Evolutionary conservation across 2,888 invertebrate species (phyloP).

Genomic region (Caenorhabditis virilis): DNA sequence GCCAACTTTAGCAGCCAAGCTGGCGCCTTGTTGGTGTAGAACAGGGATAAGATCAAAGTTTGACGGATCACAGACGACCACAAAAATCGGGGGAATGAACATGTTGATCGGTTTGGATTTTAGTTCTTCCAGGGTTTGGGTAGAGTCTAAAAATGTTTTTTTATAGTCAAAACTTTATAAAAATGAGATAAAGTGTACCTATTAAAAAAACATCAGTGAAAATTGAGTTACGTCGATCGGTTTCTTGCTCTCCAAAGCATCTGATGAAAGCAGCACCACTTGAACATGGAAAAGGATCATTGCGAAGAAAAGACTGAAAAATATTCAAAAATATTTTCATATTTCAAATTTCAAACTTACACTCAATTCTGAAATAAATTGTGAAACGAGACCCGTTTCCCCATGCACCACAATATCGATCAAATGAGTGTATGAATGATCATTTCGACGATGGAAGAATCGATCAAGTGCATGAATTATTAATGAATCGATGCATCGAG

Average conservation of each 20-base stretch:
- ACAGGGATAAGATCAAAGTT: conserved; percentile 35
- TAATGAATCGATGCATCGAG: conserved; percentile 43
- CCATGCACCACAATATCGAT: conserved; percentile 39
- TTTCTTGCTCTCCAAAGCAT: conserved; percentile 31
- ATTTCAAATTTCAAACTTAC: conserved; percentile 18
- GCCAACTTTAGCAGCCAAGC: conserved; percentile 5
- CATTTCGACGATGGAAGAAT: conserved; percentile 28
- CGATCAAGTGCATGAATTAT: conserved; percentile 21
- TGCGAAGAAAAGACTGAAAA: conserved; percentile 35
- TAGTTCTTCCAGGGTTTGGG: conserved; percentile 3
- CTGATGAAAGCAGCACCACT: conserved; percentile 33
- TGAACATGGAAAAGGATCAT: conserved; percentile 33
- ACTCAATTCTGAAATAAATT: conserved; percentile 47
- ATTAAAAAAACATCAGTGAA: conserved; percentile 2
- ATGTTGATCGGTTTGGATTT: too few species aligned
- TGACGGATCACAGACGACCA: conserved; percentile 43
- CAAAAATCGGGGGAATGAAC: conserved; percentile 33
- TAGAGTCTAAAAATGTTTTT: background rate
- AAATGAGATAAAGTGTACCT: too few species aligned
- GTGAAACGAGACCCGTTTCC: conserved; percentile 40
- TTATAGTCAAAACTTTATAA: too few species aligned
- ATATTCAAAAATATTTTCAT: conserved; percentile 1
- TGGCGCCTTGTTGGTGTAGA: conserved; percentile 29
- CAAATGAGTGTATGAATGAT: conserved; percentile 14
- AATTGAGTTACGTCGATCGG: background rate